These are phyloP conservation scores for Heteromyza rotundicornis DNA, from an alignment of 2,888 invertebrate species.

Conservation along the genomic window DNA sequence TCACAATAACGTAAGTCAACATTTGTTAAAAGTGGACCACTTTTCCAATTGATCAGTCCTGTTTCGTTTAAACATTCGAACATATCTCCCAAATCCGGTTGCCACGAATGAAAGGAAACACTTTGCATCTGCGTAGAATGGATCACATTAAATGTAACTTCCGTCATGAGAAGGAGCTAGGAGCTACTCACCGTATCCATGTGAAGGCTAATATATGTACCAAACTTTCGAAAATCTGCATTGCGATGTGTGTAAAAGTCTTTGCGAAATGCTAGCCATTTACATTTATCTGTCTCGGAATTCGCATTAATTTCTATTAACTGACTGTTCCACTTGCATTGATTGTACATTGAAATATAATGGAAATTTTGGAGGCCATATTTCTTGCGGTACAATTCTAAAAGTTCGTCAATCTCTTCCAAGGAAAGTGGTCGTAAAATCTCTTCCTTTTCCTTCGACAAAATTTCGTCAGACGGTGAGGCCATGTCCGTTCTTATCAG, in stretches of 20 bases:
- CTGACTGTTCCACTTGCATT: conserved; percentile 51
- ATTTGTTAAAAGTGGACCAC: conserved; percentile 48
- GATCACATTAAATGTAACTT: background rate
- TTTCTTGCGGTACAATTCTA: conserved; percentile 42
- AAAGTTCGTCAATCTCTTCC: conserved; percentile 44
- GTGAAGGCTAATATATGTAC: conserved; percentile 54
- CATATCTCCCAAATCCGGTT: conserved; percentile 41
- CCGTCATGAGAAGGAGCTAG: too few species aligned
- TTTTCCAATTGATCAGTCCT: conserved; percentile 44
- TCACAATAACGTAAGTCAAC: conserved; percentile 39
- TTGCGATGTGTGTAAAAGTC: conserved; percentile 47
- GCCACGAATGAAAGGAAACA: conserved; percentile 51
- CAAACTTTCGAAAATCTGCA: conserved; percentile 42
- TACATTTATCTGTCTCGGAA: conserved; percentile 23
- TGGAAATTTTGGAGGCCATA: conserved; percentile 46
- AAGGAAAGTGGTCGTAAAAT: conserved; percentile 47
- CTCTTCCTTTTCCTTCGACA: conserved; percentile 35
- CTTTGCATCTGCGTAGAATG: conserved; percentile 39
- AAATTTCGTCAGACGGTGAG: too few species aligned
- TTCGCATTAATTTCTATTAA: conserved; percentile 29
- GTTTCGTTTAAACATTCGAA: conserved; percentile 47
- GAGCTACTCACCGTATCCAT: conserved; percentile 37
- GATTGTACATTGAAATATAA: conserved; percentile 51
- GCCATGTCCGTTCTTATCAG: too few species aligned
- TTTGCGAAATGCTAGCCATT: conserved; percentile 44